Evolutionary conservation across 2,797 vertebrate genomes (phyloP).

Genomic region (Enteromius afrohamiltoni): DNA sequence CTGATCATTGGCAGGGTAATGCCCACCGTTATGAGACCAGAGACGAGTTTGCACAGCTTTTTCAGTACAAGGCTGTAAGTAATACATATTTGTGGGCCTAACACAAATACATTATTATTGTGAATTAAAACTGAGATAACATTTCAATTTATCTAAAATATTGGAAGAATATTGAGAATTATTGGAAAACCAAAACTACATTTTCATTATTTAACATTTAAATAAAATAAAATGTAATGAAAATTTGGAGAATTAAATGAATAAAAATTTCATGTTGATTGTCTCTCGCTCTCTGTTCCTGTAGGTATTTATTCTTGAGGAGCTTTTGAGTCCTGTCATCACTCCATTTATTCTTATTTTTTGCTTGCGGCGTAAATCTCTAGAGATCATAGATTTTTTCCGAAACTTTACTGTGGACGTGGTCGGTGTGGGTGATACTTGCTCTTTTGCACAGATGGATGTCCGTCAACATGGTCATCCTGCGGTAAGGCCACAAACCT

Average conservation of each 20-base stretch:
- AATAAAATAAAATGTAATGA: not conserved
- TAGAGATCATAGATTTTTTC: conserved; percentile 99
- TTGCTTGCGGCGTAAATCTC: conserved; percentile 90
- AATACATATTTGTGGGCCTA: not conserved
- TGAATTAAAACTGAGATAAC: not conserved
- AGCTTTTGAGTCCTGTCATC: conserved; percentile 93
- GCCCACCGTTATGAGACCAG: conserved; percentile 96
- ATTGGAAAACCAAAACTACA: not conserved
- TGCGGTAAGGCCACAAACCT: conserved; percentile 71
- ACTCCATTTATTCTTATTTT: conserved; percentile 96
- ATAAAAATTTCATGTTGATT: too few species aligned
- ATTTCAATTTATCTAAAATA: not conserved
- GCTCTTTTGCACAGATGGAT: conserved; percentile 99
- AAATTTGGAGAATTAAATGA: too few species aligned
- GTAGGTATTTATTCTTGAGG: conserved; percentile 96
- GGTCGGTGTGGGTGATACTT: conserved; percentile 93
- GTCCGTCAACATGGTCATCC: conserved; percentile 97
- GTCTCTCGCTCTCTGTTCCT: conserved; percentile 8
- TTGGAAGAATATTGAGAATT: not conserved
- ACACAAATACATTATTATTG: not conserved
- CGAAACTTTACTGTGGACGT: conserved; percentile 98
- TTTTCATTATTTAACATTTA: not conserved
- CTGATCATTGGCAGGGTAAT: conserved; percentile 98
- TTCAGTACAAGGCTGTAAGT: conserved; percentile 99
- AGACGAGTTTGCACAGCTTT: conserved; percentile 97